Evolutionary conservation across 2,113 vertebrate genomes (phyloP), one percentile per base, ranked within the genome.

Genomic region (Tragelaphus strepsiceros): DNA sequence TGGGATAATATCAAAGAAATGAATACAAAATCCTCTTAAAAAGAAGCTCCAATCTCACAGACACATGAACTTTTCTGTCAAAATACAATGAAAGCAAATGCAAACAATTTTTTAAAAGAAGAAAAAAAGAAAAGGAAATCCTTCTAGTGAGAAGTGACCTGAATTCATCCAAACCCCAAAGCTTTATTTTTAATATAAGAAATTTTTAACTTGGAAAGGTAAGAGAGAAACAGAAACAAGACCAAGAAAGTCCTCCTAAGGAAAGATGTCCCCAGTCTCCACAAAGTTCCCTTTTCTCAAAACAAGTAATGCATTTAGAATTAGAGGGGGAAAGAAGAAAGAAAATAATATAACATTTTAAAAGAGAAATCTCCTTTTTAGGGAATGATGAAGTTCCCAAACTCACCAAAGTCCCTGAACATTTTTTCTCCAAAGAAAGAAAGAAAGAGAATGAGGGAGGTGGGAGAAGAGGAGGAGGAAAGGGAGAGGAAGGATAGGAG

Each of bases 191-290:
- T 90, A 94, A 90, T 80, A 84, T 32, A 95, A 53, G 5, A 71
- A 86, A 88, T 35, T 80, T 92, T 32, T 43, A 82, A 74, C 82
- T 86, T 53, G 35, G 54, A 86, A 95, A 96, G 3, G 0, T 94
- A 81, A 26, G 11, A 80, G 58, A 92, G 32, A 95, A 89, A 85
- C 22, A 93, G 84, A 92, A 95, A 83, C 17, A 97, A 94, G 82
- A 21, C 17, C 49, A 86, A 89, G 61, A 58, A 74, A 54, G 14
- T 80, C 77, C 39, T 94, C 87, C 83, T 82, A 92, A 74, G 26
- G 30, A 86, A 95, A 91, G 78, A 58, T 61, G 51, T 56, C 28
- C n/a, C 14, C 53, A 88, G 14, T 56, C 59, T 85, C 84, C 77
- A 90, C 24, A 90, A 88, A 89, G 7, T 6, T 19, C 54, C 26